Percentiles rank a stretch among this genome's conserved stretches.
phyloP scores from a whole-genome alignment of 2,888 invertebrate genomes.

The Graphium colonna region DNA sequence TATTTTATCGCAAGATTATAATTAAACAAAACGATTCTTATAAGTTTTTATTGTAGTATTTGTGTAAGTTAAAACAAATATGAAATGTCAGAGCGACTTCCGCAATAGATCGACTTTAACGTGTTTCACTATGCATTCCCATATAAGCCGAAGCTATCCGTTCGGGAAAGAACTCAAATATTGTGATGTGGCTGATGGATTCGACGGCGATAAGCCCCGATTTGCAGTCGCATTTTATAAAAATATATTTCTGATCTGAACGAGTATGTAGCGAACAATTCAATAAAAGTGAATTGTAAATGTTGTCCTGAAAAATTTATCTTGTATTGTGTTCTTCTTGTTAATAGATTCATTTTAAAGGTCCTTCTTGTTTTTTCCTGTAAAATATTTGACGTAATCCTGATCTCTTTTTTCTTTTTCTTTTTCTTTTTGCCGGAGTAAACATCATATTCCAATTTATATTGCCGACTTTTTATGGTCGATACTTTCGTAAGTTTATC shows the following conservation, averaged over 20 bases:
- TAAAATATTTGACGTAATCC: too few species aligned
- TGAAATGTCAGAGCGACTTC: not conserved
- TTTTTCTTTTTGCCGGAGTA: too few species aligned
- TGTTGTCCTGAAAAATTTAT: constrained; percentile 1
- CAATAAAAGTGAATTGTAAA: constrained; percentile 8
- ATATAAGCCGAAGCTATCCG: not conserved
- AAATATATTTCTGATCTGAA: constrained; percentile 37
- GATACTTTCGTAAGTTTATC: too few species aligned
- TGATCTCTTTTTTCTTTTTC: too few species aligned
- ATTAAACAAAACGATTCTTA: too few species aligned
- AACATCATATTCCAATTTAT: too few species aligned
- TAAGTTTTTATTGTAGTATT: not conserved
- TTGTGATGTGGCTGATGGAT: constrained; percentile 28
- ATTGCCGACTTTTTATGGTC: too few species aligned
- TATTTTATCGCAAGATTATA: too few species aligned
- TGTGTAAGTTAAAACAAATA: not conserved
- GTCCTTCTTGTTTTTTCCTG: too few species aligned
- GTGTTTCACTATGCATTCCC: not conserved
- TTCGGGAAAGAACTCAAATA: constrained; percentile 16
- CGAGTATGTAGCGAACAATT: constrained; percentile 20
- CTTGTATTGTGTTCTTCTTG: too few species aligned
- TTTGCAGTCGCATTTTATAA: constrained; percentile 24
- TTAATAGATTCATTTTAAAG: too few species aligned
- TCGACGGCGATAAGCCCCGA: constrained; percentile 32
- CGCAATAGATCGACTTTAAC: not conserved